phyloP scores from a whole-genome alignment of 2,797 vertebrate species.

The Ceyx erithaca region DNA sequence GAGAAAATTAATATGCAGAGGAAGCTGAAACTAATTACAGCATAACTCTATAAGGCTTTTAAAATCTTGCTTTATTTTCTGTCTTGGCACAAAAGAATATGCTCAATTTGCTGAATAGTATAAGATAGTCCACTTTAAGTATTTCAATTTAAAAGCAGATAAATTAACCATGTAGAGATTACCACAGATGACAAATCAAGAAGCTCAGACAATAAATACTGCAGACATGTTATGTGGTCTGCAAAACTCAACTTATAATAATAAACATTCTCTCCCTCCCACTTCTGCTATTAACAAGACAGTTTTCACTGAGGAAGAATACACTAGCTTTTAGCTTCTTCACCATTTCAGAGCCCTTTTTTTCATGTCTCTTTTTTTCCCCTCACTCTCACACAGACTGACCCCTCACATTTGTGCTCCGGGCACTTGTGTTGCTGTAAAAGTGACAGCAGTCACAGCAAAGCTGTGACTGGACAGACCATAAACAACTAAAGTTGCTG shows the following conservation, averaged over 20 bases:
- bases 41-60: conserved; percentile 55
- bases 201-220: conserved; percentile 44
- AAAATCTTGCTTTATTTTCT: conserved; percentile 63
- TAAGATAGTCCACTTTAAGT: conserved; percentile 62
- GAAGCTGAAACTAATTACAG: conserved; percentile 70
- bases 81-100: conserved; percentile 49
- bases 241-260: conserved; percentile 43
- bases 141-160: conserved; percentile 46
- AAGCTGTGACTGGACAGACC: not conserved
- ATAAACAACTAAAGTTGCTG: not conserved
- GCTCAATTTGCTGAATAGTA: conserved; percentile 33
- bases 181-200: conserved; percentile 69
- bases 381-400: not conserved
- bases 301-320: not conserved
- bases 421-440: not conserved
- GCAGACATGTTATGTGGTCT: conserved; percentile 29
- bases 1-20: conserved; percentile 73
- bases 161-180: conserved; percentile 65
- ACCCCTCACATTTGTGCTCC: not conserved
- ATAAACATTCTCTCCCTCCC: not conserved
- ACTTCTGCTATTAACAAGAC: not conserved
- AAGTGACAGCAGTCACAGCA: not conserved
- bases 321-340: not conserved
- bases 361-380: not conserved
- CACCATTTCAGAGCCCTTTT: not conserved